phyloP scores from a whole-genome alignment of 2,113 vertebrate genomes.

The Camarhynchus parvulus region DNA sequence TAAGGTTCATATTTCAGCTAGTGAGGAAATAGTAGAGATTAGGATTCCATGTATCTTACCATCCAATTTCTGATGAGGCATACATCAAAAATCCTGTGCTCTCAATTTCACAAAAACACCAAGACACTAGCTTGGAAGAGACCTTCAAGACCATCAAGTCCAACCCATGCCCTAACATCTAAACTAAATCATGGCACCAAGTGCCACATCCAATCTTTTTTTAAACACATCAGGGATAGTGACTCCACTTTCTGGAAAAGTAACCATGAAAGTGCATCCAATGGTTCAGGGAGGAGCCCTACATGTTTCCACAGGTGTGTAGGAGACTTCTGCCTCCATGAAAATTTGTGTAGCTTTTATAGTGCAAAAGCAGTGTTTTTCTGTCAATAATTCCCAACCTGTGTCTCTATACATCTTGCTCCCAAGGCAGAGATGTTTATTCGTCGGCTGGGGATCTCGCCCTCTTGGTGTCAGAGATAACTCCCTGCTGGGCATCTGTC shows the following conservation, averaged over 20 bases:
- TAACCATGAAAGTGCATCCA: accelerated
- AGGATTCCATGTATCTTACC: neutral
- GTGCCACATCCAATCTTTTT: neutral
- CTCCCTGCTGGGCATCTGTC: too few species aligned
- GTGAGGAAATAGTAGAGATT: neutral
- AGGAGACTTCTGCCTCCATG: neutral
- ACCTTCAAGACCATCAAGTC: neutral
- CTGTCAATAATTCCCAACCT: neutral
- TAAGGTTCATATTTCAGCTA: neutral
- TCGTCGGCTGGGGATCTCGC: neutral
- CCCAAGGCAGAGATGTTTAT: neutral
- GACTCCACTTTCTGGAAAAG: neutral
- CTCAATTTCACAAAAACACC: neutral
- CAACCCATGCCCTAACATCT: neutral
- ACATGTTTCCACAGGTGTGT: neutral
- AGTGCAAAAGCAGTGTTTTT: neutral
- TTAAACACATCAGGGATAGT: neutral
- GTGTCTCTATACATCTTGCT: neutral
- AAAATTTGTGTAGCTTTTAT: neutral
- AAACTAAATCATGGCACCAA: neutral
- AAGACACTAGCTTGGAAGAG: neutral
- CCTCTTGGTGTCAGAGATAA: neutral
- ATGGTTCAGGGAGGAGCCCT: accelerated
- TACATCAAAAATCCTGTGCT: neutral
- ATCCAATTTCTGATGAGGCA: neutral